A percentile compares a stretch with the other conserved stretches of the same genome.
phyloP scores from a whole-genome alignment of 37 sponge, comb jelly and placozoan genomes.

The Aplysina aerophoba region DNA sequence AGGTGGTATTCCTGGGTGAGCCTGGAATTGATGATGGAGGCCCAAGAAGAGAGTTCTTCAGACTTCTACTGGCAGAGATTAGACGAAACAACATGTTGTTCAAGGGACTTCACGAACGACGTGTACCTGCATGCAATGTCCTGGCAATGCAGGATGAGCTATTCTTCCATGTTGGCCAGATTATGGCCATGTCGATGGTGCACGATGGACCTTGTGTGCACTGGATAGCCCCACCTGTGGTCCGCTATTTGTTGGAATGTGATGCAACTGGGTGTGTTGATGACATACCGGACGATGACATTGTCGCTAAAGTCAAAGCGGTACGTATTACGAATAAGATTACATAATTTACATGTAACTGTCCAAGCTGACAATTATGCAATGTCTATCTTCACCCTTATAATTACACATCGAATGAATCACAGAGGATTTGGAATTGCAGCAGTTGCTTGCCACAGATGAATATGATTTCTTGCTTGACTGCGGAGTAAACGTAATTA shows the following conservation, averaged over 20 bases:
- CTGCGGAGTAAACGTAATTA: too few relatives aligned
- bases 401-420: neutral
- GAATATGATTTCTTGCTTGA: too few relatives aligned
- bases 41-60: neutral
- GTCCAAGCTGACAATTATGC: neutral
- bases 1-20: slow-evolving; percentile 1
- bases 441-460: neutral
- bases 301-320: neutral
- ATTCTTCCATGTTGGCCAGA: neutral
- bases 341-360: too few relatives aligned
- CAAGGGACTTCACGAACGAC: neutral
- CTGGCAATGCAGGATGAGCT: slow-evolving; percentile 4
- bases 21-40: slow-evolving; percentile 4
- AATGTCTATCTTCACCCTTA: neutral
- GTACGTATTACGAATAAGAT: neutral
- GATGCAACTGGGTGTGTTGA: neutral
- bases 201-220: neutral
- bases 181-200: neutral
- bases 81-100: slow-evolving; percentile 1
- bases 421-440: neutral
- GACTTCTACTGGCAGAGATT: neutral
- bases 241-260: neutral
- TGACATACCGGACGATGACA: neutral
- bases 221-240: neutral
- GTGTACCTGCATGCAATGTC: slow-evolving; percentile 10